Conservation (phyloP, 2,888 invertebrate genomes). For the Dyspetes luteomarginatus region DNA sequence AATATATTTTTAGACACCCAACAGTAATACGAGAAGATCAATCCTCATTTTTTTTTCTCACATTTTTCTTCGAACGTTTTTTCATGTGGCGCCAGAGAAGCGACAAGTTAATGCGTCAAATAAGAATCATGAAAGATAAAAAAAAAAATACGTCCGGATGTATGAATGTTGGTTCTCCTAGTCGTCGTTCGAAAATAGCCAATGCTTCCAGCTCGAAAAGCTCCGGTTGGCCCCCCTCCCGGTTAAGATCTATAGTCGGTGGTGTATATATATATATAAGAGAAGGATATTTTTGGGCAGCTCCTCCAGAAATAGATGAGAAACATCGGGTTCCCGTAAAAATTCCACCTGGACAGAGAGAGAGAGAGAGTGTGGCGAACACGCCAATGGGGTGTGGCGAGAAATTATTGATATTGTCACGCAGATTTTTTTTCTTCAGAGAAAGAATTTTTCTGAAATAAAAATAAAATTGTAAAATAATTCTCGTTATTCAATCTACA, state of each 20-base stretch:
- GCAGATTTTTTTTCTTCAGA: slow-evolving; percentile 2
- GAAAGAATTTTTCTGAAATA: slow-evolving; percentile 15
- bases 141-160: slow-evolving; percentile 49
- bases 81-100: slow-evolving; percentile 26
- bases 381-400: slow-evolving; percentile 58
- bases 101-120: slow-evolving; percentile 38
- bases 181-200: slow-evolving; percentile 77
- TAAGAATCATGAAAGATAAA: slow-evolving; percentile 22
- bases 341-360: slow-evolving; percentile 64
- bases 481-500: too few relatives aligned
- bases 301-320: slow-evolving; percentile 74
- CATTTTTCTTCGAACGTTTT: neutral
- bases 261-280: slow-evolving; percentile 34
- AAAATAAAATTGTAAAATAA: too few relatives aligned
- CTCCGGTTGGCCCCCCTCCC: slow-evolving; percentile 32
- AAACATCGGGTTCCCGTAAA: slow-evolving; percentile 51
- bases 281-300: slow-evolving; percentile 75
- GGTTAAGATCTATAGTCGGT: slow-evolving; percentile 21
- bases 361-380: slow-evolving; percentile 14
- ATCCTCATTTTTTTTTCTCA: neutral
- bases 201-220: slow-evolving; percentile 74
- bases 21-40: slow-evolving; percentile 1
- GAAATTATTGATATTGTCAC: neutral
- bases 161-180: slow-evolving; percentile 66
- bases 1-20: neutral